phyloP scores from a whole-genome alignment of 2,797 vertebrate species.

The Rhinella marina region DNA sequence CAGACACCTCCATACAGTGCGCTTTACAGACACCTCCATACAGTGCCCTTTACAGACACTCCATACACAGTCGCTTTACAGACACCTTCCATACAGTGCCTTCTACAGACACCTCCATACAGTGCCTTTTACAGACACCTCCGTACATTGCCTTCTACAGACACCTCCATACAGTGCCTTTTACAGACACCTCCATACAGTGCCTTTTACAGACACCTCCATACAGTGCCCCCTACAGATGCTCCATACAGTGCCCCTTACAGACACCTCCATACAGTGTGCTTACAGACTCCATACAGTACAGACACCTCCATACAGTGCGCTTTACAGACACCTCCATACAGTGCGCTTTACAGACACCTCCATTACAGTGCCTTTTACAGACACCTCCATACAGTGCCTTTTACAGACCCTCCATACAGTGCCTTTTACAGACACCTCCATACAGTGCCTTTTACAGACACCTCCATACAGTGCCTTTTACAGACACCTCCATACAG shows the following conservation, averaged over 20 bases:
- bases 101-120: neutral
- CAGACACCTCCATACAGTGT: neutral
- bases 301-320: too few relatives aligned
- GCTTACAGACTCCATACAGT: neutral
- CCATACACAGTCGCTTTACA: too few relatives aligned
- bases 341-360: neutral
- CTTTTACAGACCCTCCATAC: neutral
- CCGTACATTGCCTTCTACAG: neutral
- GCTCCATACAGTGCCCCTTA: neutral
- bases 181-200: neutral
- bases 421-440: too few relatives aligned
- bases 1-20: neutral
- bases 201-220: neutral
- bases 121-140: neutral
- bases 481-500: neutral
- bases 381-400: neutral
- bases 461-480: neutral
- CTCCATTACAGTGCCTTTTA: neutral
- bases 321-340: neutral
- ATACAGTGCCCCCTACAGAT: too few relatives aligned
- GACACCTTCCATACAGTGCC: too few relatives aligned
- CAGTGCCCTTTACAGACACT: neutral
- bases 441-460: neutral
- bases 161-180: neutral
- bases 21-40: neutral